phyloP scores from a whole-genome alignment of 2,888 invertebrate genomes.

The Sycophila texana region DNA sequence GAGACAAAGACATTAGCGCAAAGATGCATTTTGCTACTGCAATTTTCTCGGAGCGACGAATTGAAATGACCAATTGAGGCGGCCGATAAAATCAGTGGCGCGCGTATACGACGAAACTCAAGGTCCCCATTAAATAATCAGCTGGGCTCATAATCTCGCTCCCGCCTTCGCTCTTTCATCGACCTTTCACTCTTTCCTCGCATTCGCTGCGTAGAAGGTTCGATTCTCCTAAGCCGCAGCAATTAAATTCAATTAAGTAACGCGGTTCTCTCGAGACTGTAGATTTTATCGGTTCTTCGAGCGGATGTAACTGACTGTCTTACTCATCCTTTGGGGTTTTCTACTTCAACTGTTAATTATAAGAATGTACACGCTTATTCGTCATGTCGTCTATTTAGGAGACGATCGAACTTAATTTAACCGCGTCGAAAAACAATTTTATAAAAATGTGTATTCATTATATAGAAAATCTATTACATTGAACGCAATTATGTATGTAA shows the following conservation, averaged over 20 bases:
- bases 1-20: not conserved
- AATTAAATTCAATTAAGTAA: not conserved
- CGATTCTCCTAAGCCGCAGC: not conserved
- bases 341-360: no score
- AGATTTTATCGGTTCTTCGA: no score
- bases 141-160: not conserved
- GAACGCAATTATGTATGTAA: no score
- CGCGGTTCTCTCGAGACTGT: no score
- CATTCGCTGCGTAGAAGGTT: not conserved
- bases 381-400: no score
- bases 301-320: no score
- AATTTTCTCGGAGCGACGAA: constrained; percentile 41
- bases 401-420: no score
- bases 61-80: constrained; percentile 31
- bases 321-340: no score
- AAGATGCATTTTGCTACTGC: constrained; percentile 10
- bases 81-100: constrained; percentile 40
- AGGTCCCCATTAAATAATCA: constrained; percentile 41
- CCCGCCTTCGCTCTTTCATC: not conserved
- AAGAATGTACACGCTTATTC: no score
- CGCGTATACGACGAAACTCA: constrained; percentile 34
- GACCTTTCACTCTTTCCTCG: not conserved
- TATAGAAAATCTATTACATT: no score
- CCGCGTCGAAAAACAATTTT: no score
- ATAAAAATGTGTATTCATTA: no score